These are phyloP conservation scores for Corythornis madagascariensis DNA, from an alignment of 2,113 vertebrate species.

Conservation along the genomic window DNA sequence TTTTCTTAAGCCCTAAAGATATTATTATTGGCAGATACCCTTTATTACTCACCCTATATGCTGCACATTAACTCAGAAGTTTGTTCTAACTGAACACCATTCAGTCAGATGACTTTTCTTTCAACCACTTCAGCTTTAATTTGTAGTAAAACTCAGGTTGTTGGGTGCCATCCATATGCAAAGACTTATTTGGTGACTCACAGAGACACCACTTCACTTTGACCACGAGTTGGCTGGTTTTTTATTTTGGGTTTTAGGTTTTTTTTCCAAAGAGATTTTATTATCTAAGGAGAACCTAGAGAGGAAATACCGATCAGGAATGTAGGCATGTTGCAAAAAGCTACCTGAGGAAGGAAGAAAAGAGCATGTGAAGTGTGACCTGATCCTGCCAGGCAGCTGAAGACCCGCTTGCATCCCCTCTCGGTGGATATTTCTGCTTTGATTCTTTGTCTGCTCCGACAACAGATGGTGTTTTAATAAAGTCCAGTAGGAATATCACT, in stretches of 20 bases:
- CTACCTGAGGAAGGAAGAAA: background rate
- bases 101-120: slow-evolving; percentile 35
- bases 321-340: background rate
- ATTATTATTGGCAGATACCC: slow-evolving; percentile 71
- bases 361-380: background rate
- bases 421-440: slow-evolving; percentile 67
- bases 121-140: slow-evolving; percentile 68
- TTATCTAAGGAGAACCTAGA: background rate
- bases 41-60: slow-evolving; percentile 65
- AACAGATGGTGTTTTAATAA: slow-evolving; percentile 99
- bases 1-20: slow-evolving; percentile 56
- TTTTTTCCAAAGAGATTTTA: background rate
- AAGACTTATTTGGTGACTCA: background rate
- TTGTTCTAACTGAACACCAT: slow-evolving; percentile 34
- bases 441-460: slow-evolving; percentile 88
- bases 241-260: background rate
- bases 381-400: background rate
- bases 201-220: slow-evolving; percentile 36
- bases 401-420: background rate
- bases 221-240: background rate
- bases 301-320: background rate
- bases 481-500: slow-evolving; percentile 99
- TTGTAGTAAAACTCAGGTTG: slow-evolving; percentile 52
- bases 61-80: slow-evolving; percentile 52
- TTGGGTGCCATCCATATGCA: background rate